These are phyloP conservation scores for Apis florea DNA, from an alignment of 1,140 invertebrate genomes.

Conservation along the genomic window DNA sequence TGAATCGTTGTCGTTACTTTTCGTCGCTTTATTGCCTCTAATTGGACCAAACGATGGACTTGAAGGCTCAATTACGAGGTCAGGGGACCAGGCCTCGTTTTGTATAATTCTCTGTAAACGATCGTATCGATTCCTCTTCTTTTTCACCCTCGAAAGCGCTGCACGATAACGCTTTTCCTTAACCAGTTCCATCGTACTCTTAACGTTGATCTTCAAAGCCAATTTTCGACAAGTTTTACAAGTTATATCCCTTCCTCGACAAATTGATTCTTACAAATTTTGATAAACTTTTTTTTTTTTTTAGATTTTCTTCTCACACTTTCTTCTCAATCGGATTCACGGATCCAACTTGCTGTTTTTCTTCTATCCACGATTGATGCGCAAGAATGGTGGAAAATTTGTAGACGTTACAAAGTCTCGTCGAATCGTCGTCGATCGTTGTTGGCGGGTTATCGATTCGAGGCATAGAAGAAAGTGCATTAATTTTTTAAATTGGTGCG, in stretches of 20 bases:
- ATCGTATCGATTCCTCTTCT: conserved; percentile 21
- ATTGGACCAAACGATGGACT: conserved; percentile 31
- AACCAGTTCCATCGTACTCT: neutral
- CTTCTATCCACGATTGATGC: too few relatives aligned
- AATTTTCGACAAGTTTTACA: neutral
- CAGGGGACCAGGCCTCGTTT: neutral
- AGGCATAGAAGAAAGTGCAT: too few relatives aligned
- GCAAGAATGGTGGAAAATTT: too few relatives aligned
- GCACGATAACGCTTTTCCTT: neutral
- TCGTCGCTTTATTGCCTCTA: conserved; percentile 7
- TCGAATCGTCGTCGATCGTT: too few relatives aligned
- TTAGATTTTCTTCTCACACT: too few relatives aligned
- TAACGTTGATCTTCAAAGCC: neutral
- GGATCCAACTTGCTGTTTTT: too few relatives aligned
- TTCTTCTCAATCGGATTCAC: too few relatives aligned
- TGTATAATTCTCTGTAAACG: conserved; percentile 27
- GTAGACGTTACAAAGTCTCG: too few relatives aligned
- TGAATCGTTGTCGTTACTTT: conserved; percentile 26
- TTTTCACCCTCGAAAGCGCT: neutral
- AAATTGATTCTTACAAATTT: neutral
- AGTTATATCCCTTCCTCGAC: neutral
- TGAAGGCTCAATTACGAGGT: neutral
- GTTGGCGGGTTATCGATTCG: too few relatives aligned
- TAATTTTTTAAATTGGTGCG: too few relatives aligned
- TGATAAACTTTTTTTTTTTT: too few relatives aligned